phyloP scores from a whole-genome alignment of 1,140 invertebrate genomes.

The Sitophilus oryzae region DNA sequence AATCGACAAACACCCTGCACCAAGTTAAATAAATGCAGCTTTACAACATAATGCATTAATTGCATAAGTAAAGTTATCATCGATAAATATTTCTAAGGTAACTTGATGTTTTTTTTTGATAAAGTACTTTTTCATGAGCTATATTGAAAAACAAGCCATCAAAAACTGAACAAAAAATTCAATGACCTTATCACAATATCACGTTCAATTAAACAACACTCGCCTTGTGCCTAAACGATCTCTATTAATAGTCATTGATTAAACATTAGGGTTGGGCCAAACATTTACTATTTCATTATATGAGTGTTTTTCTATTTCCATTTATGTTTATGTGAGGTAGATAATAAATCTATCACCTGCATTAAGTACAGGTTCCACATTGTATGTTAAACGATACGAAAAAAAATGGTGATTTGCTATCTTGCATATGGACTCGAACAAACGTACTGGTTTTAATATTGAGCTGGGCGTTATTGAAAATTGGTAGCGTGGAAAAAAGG shows the following conservation, averaged over 20 bases:
- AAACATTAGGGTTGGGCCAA: background rate
- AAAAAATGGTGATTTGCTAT: background rate
- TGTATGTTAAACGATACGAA: background rate
- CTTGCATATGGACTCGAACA: background rate
- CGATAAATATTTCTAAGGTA: too few relatives aligned
- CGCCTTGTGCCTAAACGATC: background rate
- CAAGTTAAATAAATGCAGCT: too few relatives aligned
- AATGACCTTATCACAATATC: too few relatives aligned
- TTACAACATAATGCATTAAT: too few relatives aligned
- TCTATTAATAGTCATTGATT: background rate
- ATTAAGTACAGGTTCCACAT: background rate
- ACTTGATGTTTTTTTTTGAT: too few relatives aligned
- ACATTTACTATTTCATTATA: background rate
- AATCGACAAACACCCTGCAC: too few relatives aligned
- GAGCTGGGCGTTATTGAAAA: background rate
- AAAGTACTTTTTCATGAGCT: background rate
- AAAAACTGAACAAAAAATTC: too few relatives aligned
- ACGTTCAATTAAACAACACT: background rate
- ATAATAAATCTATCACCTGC: background rate
- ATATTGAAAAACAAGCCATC: background rate
- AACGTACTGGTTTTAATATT: background rate
- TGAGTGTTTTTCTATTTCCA: background rate
- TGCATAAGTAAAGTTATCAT: too few relatives aligned
- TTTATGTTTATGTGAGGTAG: background rate
- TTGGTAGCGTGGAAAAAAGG: background rate